phyloP scores from a whole-genome alignment of 2,113 vertebrate genomes.

The Myrmecophaga tridactyla region DNA sequence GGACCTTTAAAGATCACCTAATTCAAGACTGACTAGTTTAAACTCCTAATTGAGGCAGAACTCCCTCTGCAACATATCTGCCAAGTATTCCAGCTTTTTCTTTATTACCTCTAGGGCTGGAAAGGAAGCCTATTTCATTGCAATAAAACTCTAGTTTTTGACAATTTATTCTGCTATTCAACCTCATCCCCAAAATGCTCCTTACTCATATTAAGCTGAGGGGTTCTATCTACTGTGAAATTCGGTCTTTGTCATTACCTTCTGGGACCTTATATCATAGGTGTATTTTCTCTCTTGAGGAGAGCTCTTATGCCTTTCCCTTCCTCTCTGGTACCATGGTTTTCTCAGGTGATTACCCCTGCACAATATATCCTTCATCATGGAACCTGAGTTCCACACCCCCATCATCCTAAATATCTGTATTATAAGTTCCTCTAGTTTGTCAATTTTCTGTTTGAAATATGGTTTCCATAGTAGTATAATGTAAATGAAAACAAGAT shows the following conservation, averaged over 20 bases:
- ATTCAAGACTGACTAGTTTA: neutral
- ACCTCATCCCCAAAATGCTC: accelerated
- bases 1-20: neutral
- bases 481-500: neutral
- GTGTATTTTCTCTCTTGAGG: neutral
- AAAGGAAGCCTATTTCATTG: neutral
- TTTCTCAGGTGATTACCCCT: neutral
- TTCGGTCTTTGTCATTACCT: neutral
- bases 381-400: neutral
- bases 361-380: neutral
- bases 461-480: neutral
- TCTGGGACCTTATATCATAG: neutral
- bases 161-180: neutral
- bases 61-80: neutral
- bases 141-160: neutral
- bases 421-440: neutral
- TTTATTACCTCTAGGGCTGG: neutral
- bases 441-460: conserved; percentile 16
- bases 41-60: neutral
- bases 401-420: neutral
- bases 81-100: neutral
- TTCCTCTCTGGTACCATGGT: neutral
- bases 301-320: neutral
- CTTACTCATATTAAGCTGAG: neutral
- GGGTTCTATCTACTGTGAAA: neutral